Base-by-base conservation (phyloP, 2,797 vertebrate genomes). In the Hylomyscus alleni region DNA sequence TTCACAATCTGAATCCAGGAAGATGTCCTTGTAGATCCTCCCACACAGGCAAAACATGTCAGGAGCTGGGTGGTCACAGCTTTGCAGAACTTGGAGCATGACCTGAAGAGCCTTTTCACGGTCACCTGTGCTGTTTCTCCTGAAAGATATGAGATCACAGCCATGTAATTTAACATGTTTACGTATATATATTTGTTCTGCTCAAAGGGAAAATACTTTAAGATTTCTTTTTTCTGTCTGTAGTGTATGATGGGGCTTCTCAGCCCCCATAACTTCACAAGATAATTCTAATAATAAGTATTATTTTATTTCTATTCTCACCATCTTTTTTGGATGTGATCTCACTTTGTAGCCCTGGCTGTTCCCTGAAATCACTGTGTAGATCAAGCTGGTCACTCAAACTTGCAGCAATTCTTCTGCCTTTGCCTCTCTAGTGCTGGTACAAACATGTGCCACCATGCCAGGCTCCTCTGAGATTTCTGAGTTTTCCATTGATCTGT, bases 21-120 rank as follows among this genome's bases (percentile, higher is more conserved):
- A 99, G 94, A 99, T 99, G 97, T 99, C 99, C 96, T 99, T 99
- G 98, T 99, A 99, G 97, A 99, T 99, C n/a, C 99, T 99, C 62
- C 99, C 99, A 91, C 99, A 99, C 26, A 99, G 98, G 94, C 99
- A 99, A 98, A 99, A 99, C 99, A 99, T 99, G 96, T 99, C 99
- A 0, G 99, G 99, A 9, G 99, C 99, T 0, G 99, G 99, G 81
- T 99, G 99, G 93, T 99, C 99, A 94, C 99, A 99, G 0, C 98
- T 99, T 98, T 99, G 99, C 77, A 99, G 91, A 91, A 99, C 99
- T 97, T 99, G 99, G 75, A 99, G 99, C 99, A 99, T 99, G 98
- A 99, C 99, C n/a, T 98, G 95, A 4, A 99, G 98, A 40, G 99
- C 99, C 98, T 99, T 99, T 95, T 99, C 99, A 84, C 99, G 98